A percentile compares a stretch with the other conserved stretches of the same genome.
Evolutionary conservation across 2,113 vertebrate genomes (phyloP).

Genomic region (Lucifuga dentata): DNA sequence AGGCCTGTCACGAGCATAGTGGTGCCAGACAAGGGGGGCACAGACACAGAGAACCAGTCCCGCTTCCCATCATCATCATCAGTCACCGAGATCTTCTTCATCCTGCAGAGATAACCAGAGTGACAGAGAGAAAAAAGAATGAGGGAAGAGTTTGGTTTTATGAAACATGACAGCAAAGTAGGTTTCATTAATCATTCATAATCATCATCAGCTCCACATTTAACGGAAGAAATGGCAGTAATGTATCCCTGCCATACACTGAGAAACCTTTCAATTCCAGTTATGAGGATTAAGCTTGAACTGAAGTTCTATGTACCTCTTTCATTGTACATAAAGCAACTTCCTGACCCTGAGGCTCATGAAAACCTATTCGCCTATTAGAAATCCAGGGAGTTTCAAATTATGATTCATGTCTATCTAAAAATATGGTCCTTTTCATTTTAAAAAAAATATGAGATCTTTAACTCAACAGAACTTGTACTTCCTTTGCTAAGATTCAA

Average conservation of each 20-base stretch:
- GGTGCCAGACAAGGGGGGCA: constrained; percentile 77
- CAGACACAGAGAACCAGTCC: constrained; percentile 88
- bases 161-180: constrained; percentile 77
- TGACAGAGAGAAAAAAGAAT: constrained; percentile 19
- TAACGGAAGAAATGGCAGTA: constrained; percentile 47
- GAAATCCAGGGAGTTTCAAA: constrained; percentile 17
- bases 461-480: not conserved
- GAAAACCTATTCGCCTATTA: constrained; percentile 10
- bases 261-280: constrained; percentile 46
- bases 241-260: constrained; percentile 37
- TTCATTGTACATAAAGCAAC: constrained; percentile 39
- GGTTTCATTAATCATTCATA: constrained; percentile 78
- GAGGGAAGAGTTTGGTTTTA: constrained; percentile 55
- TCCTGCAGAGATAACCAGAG: constrained; percentile 75
- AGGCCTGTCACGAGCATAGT: constrained; percentile 86
- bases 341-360: constrained; percentile 35
- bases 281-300: constrained; percentile 47
- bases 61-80: constrained; percentile 73
- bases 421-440: not conserved
- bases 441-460: constrained; percentile 5
- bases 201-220: constrained; percentile 55
- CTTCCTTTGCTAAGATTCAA: not conserved
- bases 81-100: constrained; percentile 81
- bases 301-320: constrained; percentile 18
- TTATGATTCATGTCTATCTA: constrained; percentile 34